Evolutionary conservation across 2,113 vertebrate genomes (phyloP).

Genomic region (Trachemys scripta): DNA sequence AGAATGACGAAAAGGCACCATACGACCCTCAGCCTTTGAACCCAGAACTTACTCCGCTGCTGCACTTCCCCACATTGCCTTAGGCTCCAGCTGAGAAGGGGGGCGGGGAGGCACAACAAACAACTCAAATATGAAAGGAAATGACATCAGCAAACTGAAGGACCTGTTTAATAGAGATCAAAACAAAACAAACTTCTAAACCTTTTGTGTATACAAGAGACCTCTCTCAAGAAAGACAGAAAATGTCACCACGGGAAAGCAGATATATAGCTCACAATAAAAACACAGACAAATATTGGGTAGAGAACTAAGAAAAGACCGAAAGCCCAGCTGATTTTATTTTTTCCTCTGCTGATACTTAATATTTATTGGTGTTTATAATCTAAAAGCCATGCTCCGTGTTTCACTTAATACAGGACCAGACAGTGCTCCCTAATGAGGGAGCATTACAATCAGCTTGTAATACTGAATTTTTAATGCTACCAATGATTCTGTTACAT

Average conservation of each 20-base stretch:
- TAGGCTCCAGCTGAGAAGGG: slow-evolving; percentile 3
- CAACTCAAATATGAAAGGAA: slow-evolving; percentile 75
- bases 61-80: not conserved
- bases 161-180: slow-evolving; percentile 73
- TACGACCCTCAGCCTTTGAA: slow-evolving; percentile 37
- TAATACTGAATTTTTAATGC: slow-evolving; percentile 86
- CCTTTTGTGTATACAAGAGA: slow-evolving; percentile 68
- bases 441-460: slow-evolving; percentile 86
- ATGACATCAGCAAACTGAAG: slow-evolving; percentile 76
- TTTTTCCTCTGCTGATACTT: slow-evolving; percentile 51
- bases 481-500: slow-evolving; percentile 85
- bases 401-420: slow-evolving; percentile 77
- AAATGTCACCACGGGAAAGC: slow-evolving; percentile 51
- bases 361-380: slow-evolving; percentile 76
- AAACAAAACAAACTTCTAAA: slow-evolving; percentile 76
- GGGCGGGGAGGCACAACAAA: slow-evolving; percentile 60
- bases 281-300: slow-evolving; percentile 27
- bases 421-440: slow-evolving; percentile 84
- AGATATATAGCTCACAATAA: slow-evolving; percentile 31
- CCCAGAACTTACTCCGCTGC: slow-evolving; percentile 5
- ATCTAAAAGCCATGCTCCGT: slow-evolving; percentile 71
- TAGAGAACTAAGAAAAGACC: not conserved
- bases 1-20: not conserved
- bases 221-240: slow-evolving; percentile 66
- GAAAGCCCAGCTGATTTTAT: slow-evolving; percentile 40